Evolutionary conservation across 2,888 invertebrate species (phyloP).

Genomic region (Cyaniris semiargus): DNA sequence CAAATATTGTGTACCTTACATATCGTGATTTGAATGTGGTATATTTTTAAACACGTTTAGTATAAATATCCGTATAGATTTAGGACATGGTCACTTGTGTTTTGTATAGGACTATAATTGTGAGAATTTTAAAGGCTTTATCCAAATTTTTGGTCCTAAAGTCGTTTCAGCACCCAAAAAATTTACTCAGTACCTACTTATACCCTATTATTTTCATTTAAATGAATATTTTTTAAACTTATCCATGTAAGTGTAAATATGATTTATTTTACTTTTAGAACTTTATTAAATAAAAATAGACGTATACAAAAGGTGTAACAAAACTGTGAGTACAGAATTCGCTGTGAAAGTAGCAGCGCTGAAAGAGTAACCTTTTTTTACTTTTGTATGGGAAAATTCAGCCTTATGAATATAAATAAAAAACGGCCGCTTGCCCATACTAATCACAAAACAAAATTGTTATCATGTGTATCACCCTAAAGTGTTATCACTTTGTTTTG

Average conservation of each 20-base stretch:
- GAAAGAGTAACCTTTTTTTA: too few species aligned
- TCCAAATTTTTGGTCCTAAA: not conserved
- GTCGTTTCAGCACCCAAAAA: not conserved
- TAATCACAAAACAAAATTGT: too few species aligned
- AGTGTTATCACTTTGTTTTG: too few species aligned
- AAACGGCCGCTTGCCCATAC: too few species aligned
- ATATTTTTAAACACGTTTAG: constrained; percentile 6
- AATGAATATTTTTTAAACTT: not conserved
- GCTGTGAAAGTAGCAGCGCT: too few species aligned
- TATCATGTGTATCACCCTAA: too few species aligned
- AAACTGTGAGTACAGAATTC: too few species aligned
- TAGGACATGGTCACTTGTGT: not conserved
- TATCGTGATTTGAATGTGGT: constrained; percentile 11
- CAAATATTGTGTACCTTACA: constrained; percentile 14
- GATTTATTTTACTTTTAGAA: not conserved
- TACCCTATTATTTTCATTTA: not conserved
- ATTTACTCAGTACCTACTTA: not conserved
- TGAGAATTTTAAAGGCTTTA: not conserved
- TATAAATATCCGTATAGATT: not conserved
- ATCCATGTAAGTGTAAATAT: not conserved
- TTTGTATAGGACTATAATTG: not conserved
- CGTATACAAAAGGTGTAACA: too few species aligned
- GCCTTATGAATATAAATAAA: too few species aligned
- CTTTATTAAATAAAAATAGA: not conserved
- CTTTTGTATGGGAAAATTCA: too few species aligned